Evolutionary conservation across 2,797 vertebrate species (phyloP).

Genomic region (Columba guinea): DNA sequence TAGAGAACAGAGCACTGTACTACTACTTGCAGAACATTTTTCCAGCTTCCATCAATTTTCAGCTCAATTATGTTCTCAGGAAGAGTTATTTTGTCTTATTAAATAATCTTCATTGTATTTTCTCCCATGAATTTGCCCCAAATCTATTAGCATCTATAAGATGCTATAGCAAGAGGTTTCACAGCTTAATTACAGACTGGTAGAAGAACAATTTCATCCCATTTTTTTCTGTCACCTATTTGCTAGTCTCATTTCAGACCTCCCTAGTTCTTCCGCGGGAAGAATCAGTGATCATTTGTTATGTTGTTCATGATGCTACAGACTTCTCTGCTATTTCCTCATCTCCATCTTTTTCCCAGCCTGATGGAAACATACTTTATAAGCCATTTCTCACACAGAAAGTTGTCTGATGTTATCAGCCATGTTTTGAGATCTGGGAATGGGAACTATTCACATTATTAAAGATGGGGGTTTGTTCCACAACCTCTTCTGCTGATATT

Average conservation of each 20-base stretch:
- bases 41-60: background rate
- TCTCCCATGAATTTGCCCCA: background rate
- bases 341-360: background rate
- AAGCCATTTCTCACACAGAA: background rate
- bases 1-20: background rate
- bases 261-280: background rate
- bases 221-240: background rate
- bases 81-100: background rate
- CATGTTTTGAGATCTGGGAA: background rate
- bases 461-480: background rate
- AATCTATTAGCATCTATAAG: background rate
- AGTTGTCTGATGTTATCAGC: background rate
- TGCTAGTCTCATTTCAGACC: background rate
- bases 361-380: background rate
- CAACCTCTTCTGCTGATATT: background rate
- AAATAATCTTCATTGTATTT: background rate
- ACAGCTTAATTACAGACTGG: background rate
- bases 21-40: background rate
- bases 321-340: background rate
- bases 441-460: background rate
- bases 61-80: background rate
- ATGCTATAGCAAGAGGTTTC: background rate
- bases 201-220: background rate
- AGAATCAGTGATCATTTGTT: background rate
- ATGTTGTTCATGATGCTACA: background rate